These are phyloP conservation scores for Lanius ludovicianus DNA, from an alignment of 2,113 vertebrate species.

Conservation along the genomic window DNA sequence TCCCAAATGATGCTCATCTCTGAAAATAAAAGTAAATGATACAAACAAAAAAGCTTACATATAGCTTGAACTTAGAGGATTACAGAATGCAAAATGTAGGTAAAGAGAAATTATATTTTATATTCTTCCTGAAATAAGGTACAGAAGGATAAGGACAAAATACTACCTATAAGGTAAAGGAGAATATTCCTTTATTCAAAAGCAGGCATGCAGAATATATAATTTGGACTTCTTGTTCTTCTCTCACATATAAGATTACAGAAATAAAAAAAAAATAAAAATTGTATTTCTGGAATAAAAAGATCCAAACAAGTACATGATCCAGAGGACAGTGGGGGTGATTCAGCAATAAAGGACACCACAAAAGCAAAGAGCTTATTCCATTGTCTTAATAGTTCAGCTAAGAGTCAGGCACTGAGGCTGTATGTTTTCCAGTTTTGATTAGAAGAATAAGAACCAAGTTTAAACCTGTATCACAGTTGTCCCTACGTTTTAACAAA, in stretches of 20 bases:
- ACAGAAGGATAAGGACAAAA: background rate
- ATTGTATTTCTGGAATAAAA: background rate
- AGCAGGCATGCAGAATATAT: background rate
- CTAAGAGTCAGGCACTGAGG: background rate
- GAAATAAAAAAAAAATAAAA: background rate
- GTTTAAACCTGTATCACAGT: background rate
- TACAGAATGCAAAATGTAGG: background rate
- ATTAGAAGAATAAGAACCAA: background rate
- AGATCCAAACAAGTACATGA: background rate
- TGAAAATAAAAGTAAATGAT: background rate
- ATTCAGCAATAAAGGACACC: background rate
- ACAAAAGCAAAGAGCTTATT: background rate
- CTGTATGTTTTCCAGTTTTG: background rate
- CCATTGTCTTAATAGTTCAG: background rate
- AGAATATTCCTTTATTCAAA: background rate
- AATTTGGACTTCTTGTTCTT: background rate
- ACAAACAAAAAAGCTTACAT: background rate
- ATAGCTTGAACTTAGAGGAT: background rate
- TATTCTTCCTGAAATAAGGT: background rate
- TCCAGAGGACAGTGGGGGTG: background rate
- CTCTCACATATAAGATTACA: background rate
- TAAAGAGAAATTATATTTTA: background rate
- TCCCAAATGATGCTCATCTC: background rate
- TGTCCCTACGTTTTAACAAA: background rate
- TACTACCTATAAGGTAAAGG: background rate